Evolutionary conservation across 2,113 vertebrate genomes (phyloP).

Genomic region (Eurystomus gularis): DNA sequence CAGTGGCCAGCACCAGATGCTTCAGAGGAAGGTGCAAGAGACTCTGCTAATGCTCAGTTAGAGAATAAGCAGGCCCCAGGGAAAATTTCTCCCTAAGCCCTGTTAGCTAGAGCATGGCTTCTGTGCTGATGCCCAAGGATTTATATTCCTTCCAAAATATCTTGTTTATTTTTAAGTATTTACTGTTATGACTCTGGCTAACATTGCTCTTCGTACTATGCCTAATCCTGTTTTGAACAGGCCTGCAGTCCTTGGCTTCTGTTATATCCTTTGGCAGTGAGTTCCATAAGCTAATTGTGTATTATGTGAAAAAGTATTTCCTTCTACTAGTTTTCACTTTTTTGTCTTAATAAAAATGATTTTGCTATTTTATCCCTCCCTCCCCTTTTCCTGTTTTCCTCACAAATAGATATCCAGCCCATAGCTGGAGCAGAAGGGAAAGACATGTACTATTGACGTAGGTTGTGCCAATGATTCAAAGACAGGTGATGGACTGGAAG

Average conservation of each 20-base stretch:
- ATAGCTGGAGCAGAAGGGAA: neutral
- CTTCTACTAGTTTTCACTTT: conserved; percentile 21
- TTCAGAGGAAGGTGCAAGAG: conserved; percentile 12
- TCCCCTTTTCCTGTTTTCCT: conserved; percentile 21
- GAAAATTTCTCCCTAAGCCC: neutral
- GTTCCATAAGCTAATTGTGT: neutral
- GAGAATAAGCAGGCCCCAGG: neutral
- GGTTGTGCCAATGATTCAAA: neutral
- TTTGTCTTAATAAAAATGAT: neutral
- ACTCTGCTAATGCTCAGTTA: neutral
- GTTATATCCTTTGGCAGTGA: conserved; percentile 8
- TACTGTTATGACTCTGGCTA: conserved; percentile 17
- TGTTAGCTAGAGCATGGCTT: conserved; percentile 11
- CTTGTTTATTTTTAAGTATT: conserved; percentile 41
- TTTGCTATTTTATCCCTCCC: neutral
- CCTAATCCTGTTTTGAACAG: conserved; percentile 37
- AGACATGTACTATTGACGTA: neutral
- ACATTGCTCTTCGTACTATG: neutral
- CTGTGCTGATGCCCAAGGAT: neutral
- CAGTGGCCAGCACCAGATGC: neutral
- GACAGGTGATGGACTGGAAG: neutral
- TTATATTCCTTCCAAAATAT: conserved; percentile 14
- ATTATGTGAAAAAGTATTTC: conserved; percentile 19
- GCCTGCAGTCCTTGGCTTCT: conserved; percentile 16
- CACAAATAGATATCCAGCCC: neutral